Percentiles rank a stretch among this genome's conserved stretches.
Conservation (phyloP, 1,140 invertebrate genomes). For the Conopomorpha cramerella region DNA sequence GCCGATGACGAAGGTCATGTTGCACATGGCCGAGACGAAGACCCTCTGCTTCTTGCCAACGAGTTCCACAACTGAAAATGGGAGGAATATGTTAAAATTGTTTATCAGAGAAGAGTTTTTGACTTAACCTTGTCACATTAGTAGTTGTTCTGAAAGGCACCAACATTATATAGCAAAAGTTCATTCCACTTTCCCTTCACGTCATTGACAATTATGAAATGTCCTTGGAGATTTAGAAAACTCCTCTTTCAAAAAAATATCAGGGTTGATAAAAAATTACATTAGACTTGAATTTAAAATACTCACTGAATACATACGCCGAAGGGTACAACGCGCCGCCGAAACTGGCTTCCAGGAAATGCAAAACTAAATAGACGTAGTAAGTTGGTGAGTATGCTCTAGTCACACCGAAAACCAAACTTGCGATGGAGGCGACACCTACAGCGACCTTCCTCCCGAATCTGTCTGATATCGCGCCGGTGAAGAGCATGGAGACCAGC, state of each 20-base stretch:
- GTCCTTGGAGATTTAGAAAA: background rate
- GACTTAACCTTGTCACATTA: no score
- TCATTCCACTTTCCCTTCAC: no score
- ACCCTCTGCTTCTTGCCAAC: conserved; percentile 48
- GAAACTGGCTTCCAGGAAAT: conserved; percentile 60
- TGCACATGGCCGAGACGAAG: conserved; percentile 46
- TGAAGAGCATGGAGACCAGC: conserved; percentile 70
- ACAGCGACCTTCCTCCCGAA: conserved; percentile 44
- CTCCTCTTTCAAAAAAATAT: conserved; percentile 11
- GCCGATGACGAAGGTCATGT: conserved; percentile 71
- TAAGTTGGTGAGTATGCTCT: conserved; percentile 63
- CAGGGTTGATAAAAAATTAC: no score
- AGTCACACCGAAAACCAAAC: conserved; percentile 54
- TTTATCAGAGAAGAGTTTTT: no score
- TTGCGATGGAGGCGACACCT: conserved; percentile 22
- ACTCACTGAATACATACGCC: conserved; percentile 63
- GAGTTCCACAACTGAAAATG: conserved; percentile 40
- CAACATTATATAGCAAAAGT: no score
- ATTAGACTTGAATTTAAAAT: no score
- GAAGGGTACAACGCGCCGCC: conserved; percentile 62
- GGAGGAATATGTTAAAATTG: no score
- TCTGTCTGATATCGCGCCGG: conserved; percentile 70
- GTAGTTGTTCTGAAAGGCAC: no score
- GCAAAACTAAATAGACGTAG: conserved; percentile 55
- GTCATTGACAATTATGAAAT: no score